Evolutionary conservation across 2,113 vertebrate genomes (phyloP).

Genomic region (Danio rerio): DNA sequence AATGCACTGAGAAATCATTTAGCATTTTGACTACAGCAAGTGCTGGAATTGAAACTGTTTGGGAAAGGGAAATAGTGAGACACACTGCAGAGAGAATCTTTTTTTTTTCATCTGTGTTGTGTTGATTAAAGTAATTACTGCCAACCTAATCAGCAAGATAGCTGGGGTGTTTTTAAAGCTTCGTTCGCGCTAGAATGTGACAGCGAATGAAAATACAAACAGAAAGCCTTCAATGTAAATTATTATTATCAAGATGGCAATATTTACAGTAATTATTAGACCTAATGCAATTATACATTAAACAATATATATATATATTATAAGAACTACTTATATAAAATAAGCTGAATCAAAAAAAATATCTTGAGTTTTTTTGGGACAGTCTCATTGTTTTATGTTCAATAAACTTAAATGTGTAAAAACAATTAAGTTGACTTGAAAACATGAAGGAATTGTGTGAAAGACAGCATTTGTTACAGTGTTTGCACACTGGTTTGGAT

Average conservation of each 20-base stretch:
- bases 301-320: too few species aligned
- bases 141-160: background rate
- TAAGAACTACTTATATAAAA: too few species aligned
- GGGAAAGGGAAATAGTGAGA: background rate
- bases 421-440: too few species aligned
- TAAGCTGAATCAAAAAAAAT: too few species aligned
- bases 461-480: too few species aligned
- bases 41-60: background rate
- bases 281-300: background rate
- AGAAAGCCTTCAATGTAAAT: background rate
- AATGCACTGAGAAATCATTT: background rate
- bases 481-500: background rate
- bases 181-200: background rate
- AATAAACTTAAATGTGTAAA: too few species aligned
- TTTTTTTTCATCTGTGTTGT: background rate
- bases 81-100: background rate
- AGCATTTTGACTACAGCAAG: background rate
- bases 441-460: too few species aligned
- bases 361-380: too few species aligned
- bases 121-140: background rate
- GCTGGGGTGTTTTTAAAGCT: background rate
- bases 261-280: background rate
- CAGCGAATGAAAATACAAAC: background rate
- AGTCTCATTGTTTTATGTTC: too few species aligned
- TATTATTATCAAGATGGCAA: background rate